Conservation (phyloP, 2,797 vertebrate species). For the Semaprochilodus insignis region DNA sequence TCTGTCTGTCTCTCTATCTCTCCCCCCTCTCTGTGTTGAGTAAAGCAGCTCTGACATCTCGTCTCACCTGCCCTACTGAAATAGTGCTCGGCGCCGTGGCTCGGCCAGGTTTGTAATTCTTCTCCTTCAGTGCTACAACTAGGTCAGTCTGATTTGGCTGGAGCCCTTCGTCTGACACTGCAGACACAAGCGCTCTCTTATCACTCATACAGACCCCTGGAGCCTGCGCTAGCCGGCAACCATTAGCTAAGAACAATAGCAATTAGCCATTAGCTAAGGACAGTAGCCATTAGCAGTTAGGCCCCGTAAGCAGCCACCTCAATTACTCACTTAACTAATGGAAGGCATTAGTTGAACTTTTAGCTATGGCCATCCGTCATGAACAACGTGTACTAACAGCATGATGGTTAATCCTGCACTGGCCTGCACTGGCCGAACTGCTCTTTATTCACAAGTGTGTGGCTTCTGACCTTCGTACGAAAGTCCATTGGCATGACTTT, state of each 20-base stretch:
- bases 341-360: conserved; percentile 16
- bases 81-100: conserved; percentile 21
- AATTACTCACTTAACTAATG: conserved; percentile 34
- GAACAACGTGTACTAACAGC: conserved; percentile 1
- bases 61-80: conserved; percentile 30
- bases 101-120: conserved; percentile 39
- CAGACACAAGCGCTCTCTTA: conserved; percentile 45
- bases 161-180: conserved; percentile 33
- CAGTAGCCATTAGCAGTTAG: conserved; percentile 7
- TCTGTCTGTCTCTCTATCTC: not conserved
- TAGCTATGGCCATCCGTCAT: not conserved
- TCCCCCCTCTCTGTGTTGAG: not conserved
- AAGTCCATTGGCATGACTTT: too few relatives aligned
- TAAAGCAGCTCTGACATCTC: conserved; percentile 12
- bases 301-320: not conserved
- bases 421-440: not conserved
- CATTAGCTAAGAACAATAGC: conserved; percentile 23
- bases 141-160: conserved; percentile 48
- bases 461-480: too few relatives aligned
- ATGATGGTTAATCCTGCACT: not conserved
- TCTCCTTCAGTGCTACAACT: conserved; percentile 50
- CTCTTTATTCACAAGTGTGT: not conserved
- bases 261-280: conserved; percentile 25
- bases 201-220: conserved; percentile 28
- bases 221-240: conserved; percentile 6